Evolutionary conservation across 2,113 vertebrate species (phyloP), one percentile per base, ranked within the genome.

Genomic region (Mesembrinibis cayennensis): DNA sequence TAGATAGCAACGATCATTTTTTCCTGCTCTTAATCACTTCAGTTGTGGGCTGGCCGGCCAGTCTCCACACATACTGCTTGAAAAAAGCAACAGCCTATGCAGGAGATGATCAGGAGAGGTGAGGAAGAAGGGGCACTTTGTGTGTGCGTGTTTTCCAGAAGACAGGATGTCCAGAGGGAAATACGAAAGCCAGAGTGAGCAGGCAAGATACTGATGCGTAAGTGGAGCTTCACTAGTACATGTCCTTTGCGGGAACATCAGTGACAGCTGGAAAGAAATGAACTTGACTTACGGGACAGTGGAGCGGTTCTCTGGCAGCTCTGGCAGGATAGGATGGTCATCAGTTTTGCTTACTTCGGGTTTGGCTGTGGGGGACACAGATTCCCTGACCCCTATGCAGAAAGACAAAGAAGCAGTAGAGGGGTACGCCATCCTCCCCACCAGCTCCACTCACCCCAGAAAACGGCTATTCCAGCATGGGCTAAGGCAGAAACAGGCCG

Each of bases 291-390:
- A 99, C 99, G 70, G 98, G 42, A 98, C 78, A 20, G 97, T 98
- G 71, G 99, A 99, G 77, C 98, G 98, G 94, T 99, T 99, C 89
- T 98, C 97, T 2, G 99, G 99, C 70, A 99, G 98, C 94, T 99
- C 99, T 10, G 99, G 98, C 72, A 99, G 98, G 55, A 99, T 53
- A 8, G 99, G 99, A 5, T 99, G 99, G 26, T 99, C 98, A 4
- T 98, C 98, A 0, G 98, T 94, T 91, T 98, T 98, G 13, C 98
- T 98, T 20, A 97, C 91, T 27, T 97, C 98, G 5, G 98, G 98
- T 86, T 98, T 98, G 38, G 98, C 98, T 2, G 99, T 99, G 78
- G 99, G 99, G 22, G 99, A 99, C 95, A 99, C 99, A 0, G 99
- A 99, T 79, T 99, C 99, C 93, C 99, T 98, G 74, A 99, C 99